Evolutionary conservation across 2,888 invertebrate genomes (phyloP).

Genomic region (Poecilobothrus nobilitatus): DNA sequence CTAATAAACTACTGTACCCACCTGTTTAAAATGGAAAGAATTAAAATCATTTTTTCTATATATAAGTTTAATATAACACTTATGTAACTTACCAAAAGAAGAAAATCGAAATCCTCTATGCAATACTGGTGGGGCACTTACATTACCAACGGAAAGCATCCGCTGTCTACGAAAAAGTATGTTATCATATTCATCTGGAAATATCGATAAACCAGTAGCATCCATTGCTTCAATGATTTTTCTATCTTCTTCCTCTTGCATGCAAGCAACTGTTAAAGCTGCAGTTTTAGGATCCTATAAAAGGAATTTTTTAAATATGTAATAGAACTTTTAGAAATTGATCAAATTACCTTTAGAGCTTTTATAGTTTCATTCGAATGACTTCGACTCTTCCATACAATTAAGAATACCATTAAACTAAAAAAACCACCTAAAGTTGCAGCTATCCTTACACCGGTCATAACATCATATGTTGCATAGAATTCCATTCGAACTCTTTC

Average conservation of each 20-base stretch:
- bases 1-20: slow-evolving; percentile 63
- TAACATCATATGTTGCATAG: slow-evolving; percentile 85
- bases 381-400: slow-evolving; percentile 82
- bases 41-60: too few relatives aligned
- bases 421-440: slow-evolving; percentile 87
- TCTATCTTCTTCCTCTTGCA: slow-evolving; percentile 64
- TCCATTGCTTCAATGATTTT: slow-evolving; percentile 67
- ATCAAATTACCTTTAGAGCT: slow-evolving; percentile 48
- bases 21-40: slow-evolving; percentile 40
- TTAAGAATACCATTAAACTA: slow-evolving; percentile 81
- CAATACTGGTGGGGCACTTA: slow-evolving; percentile 50
- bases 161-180: slow-evolving; percentile 48
- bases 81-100: slow-evolving; percentile 45
- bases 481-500: slow-evolving; percentile 70
- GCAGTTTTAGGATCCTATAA: slow-evolving; percentile 66
- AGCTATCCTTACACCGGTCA: slow-evolving; percentile 88
- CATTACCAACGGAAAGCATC: slow-evolving; percentile 60
- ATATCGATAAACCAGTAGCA: slow-evolving; percentile 50
- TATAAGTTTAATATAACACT: too few relatives aligned
- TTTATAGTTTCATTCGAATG: slow-evolving; percentile 64
- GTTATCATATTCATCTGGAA: slow-evolving; percentile 45
- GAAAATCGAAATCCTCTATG: slow-evolving; percentile 50
- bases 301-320: too few relatives aligned
- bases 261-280: slow-evolving; percentile 68
- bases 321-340: too few relatives aligned